Evolutionary conservation across 2,888 invertebrate genomes (phyloP), one percentile per base, ranked within the genome.

Genomic region (Pherbina coryleti): DNA sequence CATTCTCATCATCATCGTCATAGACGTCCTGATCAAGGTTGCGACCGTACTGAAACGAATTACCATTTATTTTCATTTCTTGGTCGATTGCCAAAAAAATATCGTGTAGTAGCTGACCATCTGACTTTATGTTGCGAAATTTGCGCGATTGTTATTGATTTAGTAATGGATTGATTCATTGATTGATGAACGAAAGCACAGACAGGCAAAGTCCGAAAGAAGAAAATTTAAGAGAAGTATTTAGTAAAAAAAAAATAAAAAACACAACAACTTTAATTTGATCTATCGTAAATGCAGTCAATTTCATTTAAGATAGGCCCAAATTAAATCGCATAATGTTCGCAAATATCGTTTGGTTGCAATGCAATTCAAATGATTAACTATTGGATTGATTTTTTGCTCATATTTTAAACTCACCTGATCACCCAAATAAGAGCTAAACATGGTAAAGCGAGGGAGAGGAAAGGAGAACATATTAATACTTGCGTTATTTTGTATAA

Each of bases 81-180:
- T 84, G 83, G 75, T 86, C 87, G 84, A 86, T 85, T 70, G 84
- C 82, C 67, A 86, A 84, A 37, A 86, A 82, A 78, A 84, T 81
- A 79, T 87, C 86, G 79, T 87, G 85, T 64, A 64, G 67, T 28
- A 74, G 51, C 44, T 31, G 60, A 62, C 60, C 73, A 51, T 74
- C 62, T 62, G 51, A 44, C 72, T 64, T 74, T 74, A 14, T 64
- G 64, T 64, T 9, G 25, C 60, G 44, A 44, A 44, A 44, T 44
- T 44, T 44, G 44, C 44, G 44, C 44, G 28, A 60, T 60, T 60
- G 28, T 28, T 25, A 60, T 60, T 60, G 60, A 60, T 8, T 25
- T 14, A 34, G n/a, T 17, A 64, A 64, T 64, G 34, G 64, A 31
- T 11, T 34, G 17, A 17, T 19, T 31, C 31, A 14, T n/a, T 31